Evolutionary conservation across 2,888 invertebrate genomes (phyloP).

Genomic region (Cataglyphis rosenhaueri): DNA sequence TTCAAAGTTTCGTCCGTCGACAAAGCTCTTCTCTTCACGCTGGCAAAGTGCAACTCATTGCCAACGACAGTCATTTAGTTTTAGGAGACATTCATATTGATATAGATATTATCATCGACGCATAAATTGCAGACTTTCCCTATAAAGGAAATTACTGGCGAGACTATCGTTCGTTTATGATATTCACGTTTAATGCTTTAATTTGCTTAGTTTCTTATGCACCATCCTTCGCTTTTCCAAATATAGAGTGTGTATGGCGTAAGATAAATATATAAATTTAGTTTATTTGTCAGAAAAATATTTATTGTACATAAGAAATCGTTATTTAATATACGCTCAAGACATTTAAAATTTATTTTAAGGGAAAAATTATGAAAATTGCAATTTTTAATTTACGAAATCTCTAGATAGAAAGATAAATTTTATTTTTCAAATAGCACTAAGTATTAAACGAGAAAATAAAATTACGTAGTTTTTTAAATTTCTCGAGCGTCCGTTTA

Average conservation of each 20-base stretch:
- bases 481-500: background rate
- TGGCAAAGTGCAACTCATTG: constrained; percentile 7
- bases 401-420: background rate
- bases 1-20: constrained; percentile 44
- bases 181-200: background rate
- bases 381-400: background rate
- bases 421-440: background rate
- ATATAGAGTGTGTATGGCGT: background rate
- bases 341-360: background rate
- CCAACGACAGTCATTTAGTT: constrained; percentile 37
- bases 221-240: background rate
- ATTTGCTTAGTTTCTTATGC: background rate
- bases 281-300: background rate
- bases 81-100: constrained; percentile 35
- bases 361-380: background rate
- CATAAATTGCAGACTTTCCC: background rate
- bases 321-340: constrained; percentile 6
- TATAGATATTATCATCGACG: constrained; percentile 1
- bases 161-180: background rate
- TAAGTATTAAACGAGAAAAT: background rate
- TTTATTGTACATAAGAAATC: background rate
- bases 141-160: background rate
- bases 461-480: background rate
- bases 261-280: background rate
- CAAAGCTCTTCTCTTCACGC: constrained; percentile 39